Evolutionary conservation across 2,888 invertebrate species (phyloP).

Genomic region (Drosophila fulvimacula): DNA sequence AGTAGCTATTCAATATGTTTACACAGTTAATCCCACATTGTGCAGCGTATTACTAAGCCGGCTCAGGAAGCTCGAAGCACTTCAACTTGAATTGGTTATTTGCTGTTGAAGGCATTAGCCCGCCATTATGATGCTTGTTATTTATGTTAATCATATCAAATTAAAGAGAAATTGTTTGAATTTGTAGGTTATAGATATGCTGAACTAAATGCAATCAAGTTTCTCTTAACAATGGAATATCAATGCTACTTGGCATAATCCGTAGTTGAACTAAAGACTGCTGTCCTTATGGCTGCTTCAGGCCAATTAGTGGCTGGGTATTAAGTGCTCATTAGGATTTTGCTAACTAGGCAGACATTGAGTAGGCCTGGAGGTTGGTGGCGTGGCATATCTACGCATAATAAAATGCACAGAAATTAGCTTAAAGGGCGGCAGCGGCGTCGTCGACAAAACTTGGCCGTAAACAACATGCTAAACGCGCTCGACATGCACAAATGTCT

Average conservation of each 20-base stretch:
- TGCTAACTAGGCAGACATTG: conserved; percentile 22
- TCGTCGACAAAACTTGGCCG: conserved; percentile 47
- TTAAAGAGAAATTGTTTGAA: conserved; percentile 18
- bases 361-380: neutral
- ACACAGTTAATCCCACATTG: neutral
- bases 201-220: neutral
- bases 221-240: neutral
- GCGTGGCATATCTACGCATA: conserved; percentile 56
- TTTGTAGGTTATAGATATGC: neutral
- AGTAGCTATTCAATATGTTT: neutral
- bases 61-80: neutral
- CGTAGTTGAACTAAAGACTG: neutral
- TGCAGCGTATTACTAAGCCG: neutral
- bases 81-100: neutral
- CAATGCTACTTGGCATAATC: conserved; percentile 1
- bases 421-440: conserved; percentile 41
- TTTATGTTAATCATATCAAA: conserved; percentile 46
- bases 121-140: conserved; percentile 55
- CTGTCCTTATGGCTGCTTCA: conserved; percentile 4
- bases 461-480: conserved; percentile 75
- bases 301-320: conserved; percentile 67
- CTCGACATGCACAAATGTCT: conserved; percentile 67
- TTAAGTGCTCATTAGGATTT: conserved; percentile 70
- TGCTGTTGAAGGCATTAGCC: conserved; percentile 28
- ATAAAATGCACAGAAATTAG: conserved; percentile 72